These are phyloP conservation scores for Euphysa ruthae DNA, from an alignment of 30 jellyfish, hydroid and myxozoan genomes.

Conservation along the genomic window DNA sequence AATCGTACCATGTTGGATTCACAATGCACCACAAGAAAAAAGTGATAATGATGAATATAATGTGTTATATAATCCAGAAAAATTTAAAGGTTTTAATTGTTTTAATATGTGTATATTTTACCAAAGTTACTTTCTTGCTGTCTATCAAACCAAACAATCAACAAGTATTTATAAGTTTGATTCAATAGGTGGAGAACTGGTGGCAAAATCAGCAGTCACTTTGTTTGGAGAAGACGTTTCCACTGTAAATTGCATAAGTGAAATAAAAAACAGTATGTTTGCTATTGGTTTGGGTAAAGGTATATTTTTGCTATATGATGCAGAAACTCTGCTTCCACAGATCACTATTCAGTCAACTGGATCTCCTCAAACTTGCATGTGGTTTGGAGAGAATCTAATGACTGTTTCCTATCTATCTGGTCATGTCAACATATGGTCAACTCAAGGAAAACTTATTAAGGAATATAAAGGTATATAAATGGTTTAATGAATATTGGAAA, in stretches of 20 bases:
- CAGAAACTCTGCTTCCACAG: slow-evolving; percentile 17
- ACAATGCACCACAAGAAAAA: slow-evolving; percentile 6
- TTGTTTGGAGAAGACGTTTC: slow-evolving; percentile 62
- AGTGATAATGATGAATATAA: background rate
- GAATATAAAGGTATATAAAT: slow-evolving; percentile 47
- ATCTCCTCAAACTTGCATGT: slow-evolving; percentile 81
- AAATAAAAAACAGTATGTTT: slow-evolving; percentile 33
- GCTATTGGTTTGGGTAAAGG: slow-evolving; percentile 84
- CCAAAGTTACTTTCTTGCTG: slow-evolving; percentile 15
- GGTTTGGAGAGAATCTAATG: slow-evolving; percentile 55
- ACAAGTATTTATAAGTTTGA: slow-evolving; percentile 33
- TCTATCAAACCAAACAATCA: slow-evolving; percentile 17
- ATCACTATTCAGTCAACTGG: slow-evolving; percentile 80
- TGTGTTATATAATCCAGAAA: too few species aligned
- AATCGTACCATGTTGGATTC: too few species aligned
- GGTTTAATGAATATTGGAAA: too few species aligned
- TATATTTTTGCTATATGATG: slow-evolving; percentile 38
- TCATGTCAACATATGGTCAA: slow-evolving; percentile 54
- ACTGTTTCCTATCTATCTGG: slow-evolving; percentile 75
- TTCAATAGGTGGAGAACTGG: slow-evolving; percentile 18
- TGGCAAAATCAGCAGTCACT: slow-evolving; percentile 23
- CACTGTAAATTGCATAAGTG: slow-evolving; percentile 61
- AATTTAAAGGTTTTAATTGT: background rate
- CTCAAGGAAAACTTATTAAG: slow-evolving; percentile 34
- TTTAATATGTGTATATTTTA: background rate